Evolutionary conservation across 2,797 vertebrate genomes (phyloP).

Genomic region (Helarctos malayanus): DNA sequence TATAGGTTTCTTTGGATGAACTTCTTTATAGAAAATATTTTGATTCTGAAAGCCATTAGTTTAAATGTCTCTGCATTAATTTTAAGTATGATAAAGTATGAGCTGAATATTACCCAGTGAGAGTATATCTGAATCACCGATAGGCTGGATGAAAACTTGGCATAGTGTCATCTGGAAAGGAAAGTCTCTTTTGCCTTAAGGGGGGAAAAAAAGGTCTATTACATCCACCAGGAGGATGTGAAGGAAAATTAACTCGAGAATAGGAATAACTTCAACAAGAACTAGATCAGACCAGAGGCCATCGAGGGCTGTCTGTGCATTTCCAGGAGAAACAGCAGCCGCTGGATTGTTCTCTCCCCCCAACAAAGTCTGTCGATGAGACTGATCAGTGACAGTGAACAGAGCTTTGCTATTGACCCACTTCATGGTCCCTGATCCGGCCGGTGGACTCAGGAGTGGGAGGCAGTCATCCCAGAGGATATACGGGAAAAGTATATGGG

Average conservation of each 20-base stretch:
- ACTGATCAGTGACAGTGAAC: background rate
- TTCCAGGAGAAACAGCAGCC: background rate
- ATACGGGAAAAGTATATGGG: background rate
- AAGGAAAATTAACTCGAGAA: slow-evolving; percentile 33
- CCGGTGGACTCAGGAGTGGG: background rate
- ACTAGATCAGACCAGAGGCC: background rate
- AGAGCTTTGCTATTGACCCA: background rate
- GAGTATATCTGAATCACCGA: slow-evolving; percentile 38
- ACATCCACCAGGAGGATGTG: background rate
- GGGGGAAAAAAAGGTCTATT: background rate
- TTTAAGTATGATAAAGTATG: slow-evolving; percentile 35
- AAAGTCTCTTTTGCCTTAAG: slow-evolving; percentile 54
- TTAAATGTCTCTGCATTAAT: slow-evolving; percentile 65
- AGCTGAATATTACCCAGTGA: slow-evolving; percentile 8
- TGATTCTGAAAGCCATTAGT: background rate
- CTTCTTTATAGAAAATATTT: slow-evolving; percentile 36
- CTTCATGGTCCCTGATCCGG: background rate
- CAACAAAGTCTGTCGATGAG: background rate
- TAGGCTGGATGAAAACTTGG: slow-evolving; percentile 2
- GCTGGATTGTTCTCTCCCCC: background rate
- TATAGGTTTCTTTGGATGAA: background rate
- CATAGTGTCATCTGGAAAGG: slow-evolving; percentile 29
- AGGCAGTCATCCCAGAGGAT: background rate
- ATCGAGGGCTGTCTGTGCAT: background rate
- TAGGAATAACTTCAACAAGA: slow-evolving; percentile 10